Percentiles rank a stretch among this genome's conserved stretches.
These are phyloP conservation scores for Perizoma affinitatum DNA, from an alignment of 2,888 invertebrate species.

Conservation along the genomic window DNA sequence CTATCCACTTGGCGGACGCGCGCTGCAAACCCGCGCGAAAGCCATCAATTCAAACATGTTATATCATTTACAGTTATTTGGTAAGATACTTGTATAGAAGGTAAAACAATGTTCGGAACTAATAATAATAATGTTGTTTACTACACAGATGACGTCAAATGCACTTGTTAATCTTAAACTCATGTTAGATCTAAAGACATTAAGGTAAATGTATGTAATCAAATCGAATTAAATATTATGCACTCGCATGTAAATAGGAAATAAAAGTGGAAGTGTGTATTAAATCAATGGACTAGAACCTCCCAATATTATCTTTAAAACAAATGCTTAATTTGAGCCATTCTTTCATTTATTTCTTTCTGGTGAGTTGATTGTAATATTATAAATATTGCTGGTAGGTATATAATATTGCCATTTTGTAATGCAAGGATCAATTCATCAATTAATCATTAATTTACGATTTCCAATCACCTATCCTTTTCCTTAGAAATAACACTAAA, in stretches of 20 bases:
- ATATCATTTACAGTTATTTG: constrained; percentile 14
- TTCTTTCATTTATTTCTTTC: background rate
- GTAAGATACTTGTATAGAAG: constrained; percentile 18
- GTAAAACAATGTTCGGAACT: constrained; percentile 4
- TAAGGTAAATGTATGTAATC: constrained; percentile 10
- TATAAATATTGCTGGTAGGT: no score
- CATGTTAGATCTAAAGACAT: constrained; percentile 6
- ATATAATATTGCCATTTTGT: no score
- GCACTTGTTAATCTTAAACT: constrained; percentile 25
- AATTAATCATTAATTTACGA: no score
- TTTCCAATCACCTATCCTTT: constrained; percentile 4
- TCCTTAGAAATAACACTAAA: constrained; percentile 1
- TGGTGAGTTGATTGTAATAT: background rate
- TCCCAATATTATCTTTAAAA: background rate
- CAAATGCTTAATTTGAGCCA: constrained; percentile 11
- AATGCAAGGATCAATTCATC: no score
- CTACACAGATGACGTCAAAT: constrained; percentile 14
- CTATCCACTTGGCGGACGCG: constrained; percentile 42
- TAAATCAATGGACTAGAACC: constrained; percentile 13
- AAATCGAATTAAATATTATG: constrained; percentile 7
- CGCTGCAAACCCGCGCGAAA: constrained; percentile 37
- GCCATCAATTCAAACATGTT: constrained; percentile 15
- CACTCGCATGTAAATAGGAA: constrained; percentile 22
- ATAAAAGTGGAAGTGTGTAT: constrained; percentile 15
- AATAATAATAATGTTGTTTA: constrained; percentile 1